Percentiles rank a stretch among this genome's conserved stretches.
Evolutionary conservation across 1,140 invertebrate species (phyloP).

Genomic region (Penaeus japonicus): DNA sequence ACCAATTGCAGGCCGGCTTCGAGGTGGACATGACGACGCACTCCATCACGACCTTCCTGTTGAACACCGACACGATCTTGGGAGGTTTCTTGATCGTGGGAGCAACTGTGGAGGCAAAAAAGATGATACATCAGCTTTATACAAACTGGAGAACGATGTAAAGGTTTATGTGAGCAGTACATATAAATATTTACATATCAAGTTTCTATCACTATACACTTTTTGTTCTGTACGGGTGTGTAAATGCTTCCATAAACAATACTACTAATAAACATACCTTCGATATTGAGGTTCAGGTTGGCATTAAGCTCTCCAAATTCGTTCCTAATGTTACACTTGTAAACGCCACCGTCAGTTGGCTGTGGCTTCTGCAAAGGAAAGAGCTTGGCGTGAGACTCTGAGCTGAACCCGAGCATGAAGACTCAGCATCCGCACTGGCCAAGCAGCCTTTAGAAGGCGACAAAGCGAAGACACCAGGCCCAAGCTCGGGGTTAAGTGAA

Average conservation of each 20-base stretch:
- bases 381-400: no score
- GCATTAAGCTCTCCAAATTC: conserved; percentile 93
- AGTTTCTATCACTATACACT: background rate
- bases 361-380: conserved; percentile 77
- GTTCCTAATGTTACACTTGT: conserved; percentile 98
- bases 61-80: conserved; percentile 86
- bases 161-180: background rate
- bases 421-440: no score
- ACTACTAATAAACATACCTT: conserved; percentile 77
- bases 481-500: no score
- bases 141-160: background rate
- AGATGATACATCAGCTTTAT: background rate
- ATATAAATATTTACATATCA: background rate
- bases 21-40: conserved; percentile 88
- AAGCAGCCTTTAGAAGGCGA: background rate
- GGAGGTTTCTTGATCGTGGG: conserved; percentile 93
- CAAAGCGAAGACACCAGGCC: no score
- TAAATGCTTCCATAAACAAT: background rate
- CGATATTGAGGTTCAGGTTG: conserved; percentile 95
- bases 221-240: background rate
- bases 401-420: no score
- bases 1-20: conserved; percentile 88
- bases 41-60: conserved; percentile 89
- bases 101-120: conserved; percentile 74
- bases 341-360: conserved; percentile 93